Base-by-base conservation (phyloP, 2,888 invertebrate genomes). In the Zelleria hepariella region DNA sequence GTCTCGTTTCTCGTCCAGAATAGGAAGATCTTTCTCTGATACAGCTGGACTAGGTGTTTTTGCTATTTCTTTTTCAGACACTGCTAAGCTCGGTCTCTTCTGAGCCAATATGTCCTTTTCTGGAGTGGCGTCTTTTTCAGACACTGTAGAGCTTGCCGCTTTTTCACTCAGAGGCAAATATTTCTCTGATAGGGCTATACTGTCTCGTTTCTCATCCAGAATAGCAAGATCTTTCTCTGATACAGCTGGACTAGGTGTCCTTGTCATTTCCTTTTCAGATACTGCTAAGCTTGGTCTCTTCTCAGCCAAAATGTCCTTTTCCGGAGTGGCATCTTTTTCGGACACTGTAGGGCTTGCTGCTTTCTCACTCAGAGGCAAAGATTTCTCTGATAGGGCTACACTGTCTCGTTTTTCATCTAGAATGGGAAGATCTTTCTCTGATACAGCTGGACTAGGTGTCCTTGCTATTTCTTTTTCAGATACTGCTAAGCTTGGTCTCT, bases 81-180 rank as follows among this genome's bases (percentile, higher is more conserved):
- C 21, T 27, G 21, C 23, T 25, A 42, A 49, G 47, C 58, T 62
- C 2, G 59, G 27, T 0, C 56, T 21, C 48, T 57, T 61, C 0
- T 60, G 64, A 0, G 59, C 62, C 5, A 25, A 48, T 18, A 49
- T 49, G 2, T 49, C 21, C 25, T 63, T 62, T 21, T 65, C 64
- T 24, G 8, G 64, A 2, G 56, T 26, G 10, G 52, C 60, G 23
- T 20, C 58, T 27, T 61, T 62, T 0, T 59, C 60, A 8, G 61
- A 6, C 10, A 42, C 6, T 21, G 20, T 20, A 56, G 32, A 48
- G 47, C 52, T 60, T n/a, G n/a, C n/a, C 1, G 47, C 18, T 10
- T 21, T 18, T 8, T 51, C 10, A 20, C 20, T 20, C 51, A 21
- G 10, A 5, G 4, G 2, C 20, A 47, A 10, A 8, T 58, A 20